Percentiles rank a stretch among this genome's conserved stretches.
Evolutionary conservation across 1,140 invertebrate species (phyloP).

Genomic region (Agrilus planipennis): DNA sequence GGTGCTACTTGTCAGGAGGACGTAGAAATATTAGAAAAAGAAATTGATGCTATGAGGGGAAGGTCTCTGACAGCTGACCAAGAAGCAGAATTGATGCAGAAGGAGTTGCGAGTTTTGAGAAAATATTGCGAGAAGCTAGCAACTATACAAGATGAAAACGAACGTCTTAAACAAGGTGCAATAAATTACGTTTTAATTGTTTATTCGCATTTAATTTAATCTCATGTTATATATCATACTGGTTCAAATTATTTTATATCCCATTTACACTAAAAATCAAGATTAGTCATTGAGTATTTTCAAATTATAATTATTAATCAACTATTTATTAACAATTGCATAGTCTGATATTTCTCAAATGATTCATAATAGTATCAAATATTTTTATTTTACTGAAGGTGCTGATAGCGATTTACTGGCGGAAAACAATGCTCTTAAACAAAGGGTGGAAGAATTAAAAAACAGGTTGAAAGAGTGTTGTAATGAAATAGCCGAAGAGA

Average conservation of each 20-base stretch:
- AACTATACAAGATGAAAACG: slow-evolving; percentile 22
- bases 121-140: slow-evolving; percentile 22
- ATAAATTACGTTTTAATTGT: slow-evolving; percentile 3
- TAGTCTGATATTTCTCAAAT: too few species aligned
- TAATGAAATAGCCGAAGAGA: too few species aligned
- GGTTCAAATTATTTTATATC: too few species aligned
- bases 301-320: too few species aligned
- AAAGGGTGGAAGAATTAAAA: slow-evolving; percentile 14
- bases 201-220: not conserved
- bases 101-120: slow-evolving; percentile 23
- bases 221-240: not conserved
- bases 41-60: slow-evolving; percentile 17
- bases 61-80: slow-evolving; percentile 11
- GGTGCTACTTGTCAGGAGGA: slow-evolving; percentile 17
- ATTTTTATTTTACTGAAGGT: too few species aligned
- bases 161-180: slow-evolving; percentile 9
- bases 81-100: slow-evolving; percentile 19
- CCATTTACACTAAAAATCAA: too few species aligned
- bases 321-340: too few species aligned
- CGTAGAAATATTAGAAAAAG: slow-evolving; percentile 16
- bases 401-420: too few species aligned
- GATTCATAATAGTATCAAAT: too few species aligned
- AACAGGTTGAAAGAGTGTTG: too few species aligned
- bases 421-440: slow-evolving; percentile 9
- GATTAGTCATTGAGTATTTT: too few species aligned